Evolutionary conservation across 2,888 invertebrate genomes (phyloP).

Genomic region (Amiota mariae): DNA sequence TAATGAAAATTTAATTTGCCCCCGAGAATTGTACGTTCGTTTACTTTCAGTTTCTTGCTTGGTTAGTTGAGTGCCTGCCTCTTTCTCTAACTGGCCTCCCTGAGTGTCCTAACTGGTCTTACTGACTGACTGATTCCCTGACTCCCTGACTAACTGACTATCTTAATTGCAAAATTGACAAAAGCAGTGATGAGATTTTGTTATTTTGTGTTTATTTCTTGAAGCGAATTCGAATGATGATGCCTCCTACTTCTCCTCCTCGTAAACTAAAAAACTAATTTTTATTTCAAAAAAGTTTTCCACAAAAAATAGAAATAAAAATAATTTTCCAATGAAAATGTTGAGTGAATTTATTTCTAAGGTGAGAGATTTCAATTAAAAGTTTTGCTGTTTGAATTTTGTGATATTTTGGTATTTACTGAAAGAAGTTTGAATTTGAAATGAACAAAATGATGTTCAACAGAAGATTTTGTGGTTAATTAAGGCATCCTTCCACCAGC

Average conservation of each 20-base stretch:
- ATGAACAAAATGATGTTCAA: too few species aligned
- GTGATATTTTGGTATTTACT: not conserved
- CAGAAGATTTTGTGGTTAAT: too few species aligned
- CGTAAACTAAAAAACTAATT: conserved; percentile 7
- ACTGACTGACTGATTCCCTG: too few species aligned
- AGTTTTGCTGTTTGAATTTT: conserved; percentile 33
- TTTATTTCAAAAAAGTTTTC: conserved; percentile 9
- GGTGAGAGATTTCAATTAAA: conserved; percentile 49
- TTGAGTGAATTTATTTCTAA: conserved; percentile 38
- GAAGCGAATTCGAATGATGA: not conserved
- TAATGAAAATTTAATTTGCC: conserved; percentile 66
- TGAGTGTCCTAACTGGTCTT: too few species aligned
- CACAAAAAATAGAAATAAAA: not conserved
- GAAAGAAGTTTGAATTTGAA: not conserved
- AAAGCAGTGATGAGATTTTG: conserved; percentile 8
- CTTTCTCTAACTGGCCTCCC: too few species aligned
- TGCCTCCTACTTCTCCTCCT: too few species aligned
- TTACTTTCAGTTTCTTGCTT: too few species aligned
- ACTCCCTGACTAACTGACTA: too few species aligned
- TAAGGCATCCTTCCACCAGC: too few species aligned
- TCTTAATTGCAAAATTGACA: conserved; percentile 45
- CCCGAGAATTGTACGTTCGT: conserved; percentile 27
- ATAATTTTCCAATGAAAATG: not conserved
- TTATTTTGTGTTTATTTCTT: conserved; percentile 1
- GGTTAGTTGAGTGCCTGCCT: too few species aligned